Conservation (phyloP, 2,797 vertebrate genomes). For the Leptoclinus maculatus region DNA sequence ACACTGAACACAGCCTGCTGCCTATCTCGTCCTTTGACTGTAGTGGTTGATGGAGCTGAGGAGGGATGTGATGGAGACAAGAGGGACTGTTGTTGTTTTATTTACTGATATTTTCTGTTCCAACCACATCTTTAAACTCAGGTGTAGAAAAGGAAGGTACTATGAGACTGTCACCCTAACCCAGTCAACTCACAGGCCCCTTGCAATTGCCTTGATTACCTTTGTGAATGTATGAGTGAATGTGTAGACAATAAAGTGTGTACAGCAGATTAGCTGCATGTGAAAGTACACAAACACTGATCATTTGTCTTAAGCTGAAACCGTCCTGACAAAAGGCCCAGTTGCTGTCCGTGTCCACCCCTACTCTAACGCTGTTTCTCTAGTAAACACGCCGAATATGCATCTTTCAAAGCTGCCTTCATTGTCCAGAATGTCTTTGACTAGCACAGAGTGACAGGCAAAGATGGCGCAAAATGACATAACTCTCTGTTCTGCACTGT, state of each 20-base stretch:
- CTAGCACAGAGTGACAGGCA: slow-evolving; percentile 45
- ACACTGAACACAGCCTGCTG: slow-evolving; percentile 30
- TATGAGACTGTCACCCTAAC: slow-evolving; percentile 60
- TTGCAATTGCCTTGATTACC: slow-evolving; percentile 73
- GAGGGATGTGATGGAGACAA: slow-evolving; percentile 24
- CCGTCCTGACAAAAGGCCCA: slow-evolving; percentile 42
- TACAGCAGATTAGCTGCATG: slow-evolving; percentile 48
- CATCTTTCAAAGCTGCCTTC: slow-evolving; percentile 77
- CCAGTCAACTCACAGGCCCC: slow-evolving; percentile 58
- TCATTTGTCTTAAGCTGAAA: slow-evolving; percentile 39
- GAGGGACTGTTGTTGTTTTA: slow-evolving; percentile 19
- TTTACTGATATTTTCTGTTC: slow-evolving; percentile 54
- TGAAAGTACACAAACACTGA: slow-evolving; percentile 48
- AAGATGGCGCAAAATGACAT: slow-evolving; percentile 36
- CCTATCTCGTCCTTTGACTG: not conserved
- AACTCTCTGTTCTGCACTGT: slow-evolving; percentile 79
- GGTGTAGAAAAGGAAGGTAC: slow-evolving; percentile 79
- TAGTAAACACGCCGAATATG: slow-evolving; percentile 55
- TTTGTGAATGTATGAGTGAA: slow-evolving; percentile 83
- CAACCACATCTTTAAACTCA: slow-evolving; percentile 78
- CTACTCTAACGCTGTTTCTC: slow-evolving; percentile 45
- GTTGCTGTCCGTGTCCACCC: slow-evolving; percentile 41
- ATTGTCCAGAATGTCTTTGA: slow-evolving; percentile 73
- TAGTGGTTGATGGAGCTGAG: slow-evolving; percentile 19
- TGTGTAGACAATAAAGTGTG: slow-evolving; percentile 56